A percentile compares a stretch with the other conserved stretches of the same genome.
Conservation (phyloP, 2,888 invertebrate genomes). For the Aleiodes leptofemur region DNA sequence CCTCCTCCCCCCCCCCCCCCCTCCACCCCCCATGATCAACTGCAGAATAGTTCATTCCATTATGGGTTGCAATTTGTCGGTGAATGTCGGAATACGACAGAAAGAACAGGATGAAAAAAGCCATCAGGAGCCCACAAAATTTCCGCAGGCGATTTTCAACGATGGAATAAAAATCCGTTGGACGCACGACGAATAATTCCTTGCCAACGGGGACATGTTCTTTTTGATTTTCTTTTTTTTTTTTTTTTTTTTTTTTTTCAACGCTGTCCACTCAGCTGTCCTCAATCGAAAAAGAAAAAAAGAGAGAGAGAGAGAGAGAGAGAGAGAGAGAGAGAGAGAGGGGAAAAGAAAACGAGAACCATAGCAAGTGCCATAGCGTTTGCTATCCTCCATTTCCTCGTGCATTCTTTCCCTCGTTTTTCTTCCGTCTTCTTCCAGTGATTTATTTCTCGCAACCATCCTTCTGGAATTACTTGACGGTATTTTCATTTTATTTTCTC, state of each 20-base stretch:
- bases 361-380: constrained; percentile 36
- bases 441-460: constrained; percentile 48
- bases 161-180: constrained; percentile 25
- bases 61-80: constrained; percentile 7
- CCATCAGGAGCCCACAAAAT: background rate
- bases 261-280: constrained; percentile 10
- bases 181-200: constrained; percentile 50
- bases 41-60: constrained; percentile 16
- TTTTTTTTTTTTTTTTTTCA: background rate
- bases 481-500: constrained; percentile 43
- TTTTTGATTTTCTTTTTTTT: background rate
- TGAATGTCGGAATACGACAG: constrained; percentile 17
- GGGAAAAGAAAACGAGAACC: background rate
- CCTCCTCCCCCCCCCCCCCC: too few relatives aligned
- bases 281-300: constrained; percentile 20
- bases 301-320: constrained; percentile 32
- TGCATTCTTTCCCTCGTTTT: constrained; percentile 15
- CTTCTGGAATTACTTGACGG: constrained; percentile 44
- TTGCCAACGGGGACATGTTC: constrained; percentile 26
- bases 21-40: background rate
- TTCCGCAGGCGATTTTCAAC: constrained; percentile 33
- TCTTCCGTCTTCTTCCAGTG: constrained; percentile 38
- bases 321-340: constrained; percentile 31
- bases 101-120: background rate
- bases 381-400: constrained; percentile 24